Evolutionary conservation across 2,797 vertebrate genomes (phyloP), one percentile per base, ranked within the genome.

Genomic region (Antrozous pallidus): DNA sequence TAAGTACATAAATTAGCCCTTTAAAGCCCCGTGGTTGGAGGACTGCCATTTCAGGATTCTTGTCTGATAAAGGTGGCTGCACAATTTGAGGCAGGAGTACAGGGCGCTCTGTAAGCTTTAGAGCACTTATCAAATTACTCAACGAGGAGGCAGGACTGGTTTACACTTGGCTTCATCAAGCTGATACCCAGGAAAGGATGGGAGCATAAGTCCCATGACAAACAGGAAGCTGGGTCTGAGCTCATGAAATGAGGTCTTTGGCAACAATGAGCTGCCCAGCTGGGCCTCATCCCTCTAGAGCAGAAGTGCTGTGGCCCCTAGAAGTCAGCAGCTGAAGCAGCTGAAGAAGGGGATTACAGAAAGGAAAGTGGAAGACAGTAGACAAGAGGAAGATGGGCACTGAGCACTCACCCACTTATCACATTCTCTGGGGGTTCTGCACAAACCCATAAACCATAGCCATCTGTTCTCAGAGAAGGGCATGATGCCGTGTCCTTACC

Each of bases 1-100:
- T 77, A 85, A 65, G 70, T 81, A 93, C 61, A 94, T 80, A 94
- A 97, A 97, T 85, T 1, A 8, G 85, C 61, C 88, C 95, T 97
- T 97, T 93, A 97, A 96, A 67, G 85, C 93, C 95, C 91, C 96
- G 56, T 56, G 88, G 86, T 51, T 69, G 18, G 82, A 96, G 87
- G 85, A 42, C 4, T 97, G 92, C 95, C 89, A 89, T 90, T 94
- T 96, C 88, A 80, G 86, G 83, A 85, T 87, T 96, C 90, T 91
- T 97, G 73, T 90, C 94, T 91, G 96, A 96, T 96, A 97, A 92
- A 88, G 93, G 16, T 95, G 70, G 69, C 86, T 36, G 51, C 18
- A 42, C n/a, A 54, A 70, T 24, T 78, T 92, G 79, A 47, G 31
- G 33, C 26, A 63, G 47, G 11, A 49, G 73, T n/a, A 16, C 36